Conservation (phyloP, 1,140 invertebrate species). For the Drosophila sproati region DNA sequence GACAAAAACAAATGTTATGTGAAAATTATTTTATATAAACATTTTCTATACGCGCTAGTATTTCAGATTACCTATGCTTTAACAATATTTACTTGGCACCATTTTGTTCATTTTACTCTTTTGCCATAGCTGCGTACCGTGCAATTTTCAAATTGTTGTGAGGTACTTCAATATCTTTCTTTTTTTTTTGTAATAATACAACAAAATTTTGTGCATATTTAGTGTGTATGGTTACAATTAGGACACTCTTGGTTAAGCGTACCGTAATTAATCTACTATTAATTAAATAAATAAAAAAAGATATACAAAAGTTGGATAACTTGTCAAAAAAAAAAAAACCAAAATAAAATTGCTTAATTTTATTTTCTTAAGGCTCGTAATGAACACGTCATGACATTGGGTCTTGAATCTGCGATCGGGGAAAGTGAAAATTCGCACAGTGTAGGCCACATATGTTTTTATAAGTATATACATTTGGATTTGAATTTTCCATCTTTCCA, state of each 20-base stretch:
- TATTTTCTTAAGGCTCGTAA: neutral
- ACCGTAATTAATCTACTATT: slow-evolving; percentile 82
- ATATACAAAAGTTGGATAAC: slow-evolving; percentile 26
- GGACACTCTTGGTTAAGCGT: slow-evolving; percentile 80
- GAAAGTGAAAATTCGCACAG: neutral
- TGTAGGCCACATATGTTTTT: neutral
- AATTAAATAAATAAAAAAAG: slow-evolving; percentile 75
- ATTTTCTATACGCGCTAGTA: slow-evolving; percentile 77
- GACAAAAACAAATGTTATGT: slow-evolving; percentile 73
- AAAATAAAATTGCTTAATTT: neutral
- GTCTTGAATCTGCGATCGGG: neutral
- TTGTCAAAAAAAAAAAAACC: slow-evolving; percentile 20
- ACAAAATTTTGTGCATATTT: slow-evolving; percentile 78
- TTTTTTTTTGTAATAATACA: slow-evolving; percentile 55
- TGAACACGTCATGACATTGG: neutral
- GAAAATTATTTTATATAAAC: slow-evolving; percentile 75
- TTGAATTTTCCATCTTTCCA: too few species aligned
- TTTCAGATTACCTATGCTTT: slow-evolving; percentile 69
- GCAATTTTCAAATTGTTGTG: slow-evolving; percentile 39
- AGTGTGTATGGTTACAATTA: slow-evolving; percentile 81
- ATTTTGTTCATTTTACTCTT: slow-evolving; percentile 39
- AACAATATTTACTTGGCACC: slow-evolving; percentile 49
- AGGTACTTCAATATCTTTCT: slow-evolving; percentile 12
- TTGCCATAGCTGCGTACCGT: slow-evolving; percentile 42
- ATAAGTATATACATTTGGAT: too few species aligned